Evolutionary conservation across 1,140 invertebrate species (phyloP), one percentile per base, ranked within the genome.

Genomic region (Probaryconus sp.): DNA sequence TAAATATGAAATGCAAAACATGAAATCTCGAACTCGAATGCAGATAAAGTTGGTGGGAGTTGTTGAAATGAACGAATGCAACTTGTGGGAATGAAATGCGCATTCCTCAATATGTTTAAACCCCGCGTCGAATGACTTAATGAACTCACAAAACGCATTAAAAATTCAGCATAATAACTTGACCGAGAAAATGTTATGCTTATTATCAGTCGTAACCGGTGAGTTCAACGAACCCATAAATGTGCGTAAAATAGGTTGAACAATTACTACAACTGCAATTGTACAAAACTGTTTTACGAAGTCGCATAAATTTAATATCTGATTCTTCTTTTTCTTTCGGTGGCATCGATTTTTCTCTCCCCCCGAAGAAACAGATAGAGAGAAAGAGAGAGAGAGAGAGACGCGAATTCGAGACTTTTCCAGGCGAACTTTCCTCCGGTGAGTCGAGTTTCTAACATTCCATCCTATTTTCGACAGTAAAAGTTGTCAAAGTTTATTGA

Each of bases 161-260:
- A 50, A 63, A 70, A 70, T 48, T 48, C 40, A 7, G 58, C 35
- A 43, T 43, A 63, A 53, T 55, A 40, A 38, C 17, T 50, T 71
- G 58, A 71, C 68, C 68, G 58, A 71, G 68, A 63, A 63, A 63
- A 58, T 10, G 43, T 63, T 63, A 71, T 71, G 56, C 56, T 48
- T n/a, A n/a, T n/a, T n/a, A 26, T 17, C 13, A 61, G 65, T 61
- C 65, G 26, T 61, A 70, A 48, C 28, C 42, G n/a, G 51, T 24
- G 43, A 26, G 68, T 64, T 71, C 68, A 37, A 64, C 68, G 68
- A 63, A 71, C 68, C 28, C 50, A 33, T 71, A 64, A 63, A 71
- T 71, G 68, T n/a, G n/a, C n/a, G n/a, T 56, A 64, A 71, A 63
- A 71, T 71, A 71, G 68, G 68, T 71, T 63, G 50, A 63, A 71